Evolutionary conservation across 2,113 vertebrate species (phyloP), one percentile per base, ranked within the genome.

Genomic region (Prinia subflava): DNA sequence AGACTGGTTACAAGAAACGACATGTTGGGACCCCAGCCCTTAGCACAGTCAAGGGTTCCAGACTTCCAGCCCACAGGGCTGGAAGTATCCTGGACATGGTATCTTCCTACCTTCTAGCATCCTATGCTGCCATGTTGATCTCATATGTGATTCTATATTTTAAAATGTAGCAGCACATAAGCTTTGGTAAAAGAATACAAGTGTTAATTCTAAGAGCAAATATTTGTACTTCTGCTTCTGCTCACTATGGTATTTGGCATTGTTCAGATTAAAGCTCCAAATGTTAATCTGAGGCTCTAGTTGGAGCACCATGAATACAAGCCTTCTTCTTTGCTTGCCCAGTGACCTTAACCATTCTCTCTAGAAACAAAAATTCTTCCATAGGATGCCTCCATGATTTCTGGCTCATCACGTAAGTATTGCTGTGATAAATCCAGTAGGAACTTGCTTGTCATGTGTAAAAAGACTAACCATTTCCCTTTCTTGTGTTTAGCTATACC

Each of bases 141-240:
- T 81, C 47, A 18, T 23, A 56, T 68, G 47, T 56, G 22, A 77
- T 49, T 81, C 59, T 80, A 16, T 78, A 86, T 93, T 94, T 92
- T 9, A 92, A 96, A 95, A 88, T 17, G 20, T 37, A 78, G 37
- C 63, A 81, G 55, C 1, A 1, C 47, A 37, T 67, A 56, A 0
- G 0, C 64, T 90, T 75, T 70, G 30, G 68, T 85, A 70, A 88
- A 93, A 93, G 74, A 90, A 74, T 41, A 90, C 76, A 81, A 85
- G 13, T 44, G 65, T 83, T 95, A 83, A 94, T 94, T 90, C 93
- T 86, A 92, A 86, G 56, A 37, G n/a, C 85, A 96, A 96, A 96
- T 92, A 95, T 96, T 96, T 97, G 59, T 44, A 52, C 60, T 88
- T 90, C 90, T 95, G 75, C 82, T 96, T 91, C 76, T 83, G 86